Conservation (phyloP, 2,888 invertebrate species). For the Cotesia congregata region DNA sequence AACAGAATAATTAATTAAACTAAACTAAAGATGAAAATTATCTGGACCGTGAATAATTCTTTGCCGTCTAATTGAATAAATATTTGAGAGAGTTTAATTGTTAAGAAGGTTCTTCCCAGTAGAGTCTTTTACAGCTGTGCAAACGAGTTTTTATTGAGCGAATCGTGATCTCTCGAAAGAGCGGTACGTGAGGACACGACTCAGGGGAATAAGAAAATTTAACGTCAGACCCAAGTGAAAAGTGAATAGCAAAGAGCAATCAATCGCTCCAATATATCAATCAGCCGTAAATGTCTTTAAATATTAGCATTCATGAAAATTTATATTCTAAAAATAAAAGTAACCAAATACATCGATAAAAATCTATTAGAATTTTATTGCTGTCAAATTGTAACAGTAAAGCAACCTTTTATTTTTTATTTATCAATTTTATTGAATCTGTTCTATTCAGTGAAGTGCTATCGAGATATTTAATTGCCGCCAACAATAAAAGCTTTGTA, state of each 20-base stretch:
- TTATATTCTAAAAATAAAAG: background rate
- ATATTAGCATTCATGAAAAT: background rate
- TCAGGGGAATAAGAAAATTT: conserved; percentile 11
- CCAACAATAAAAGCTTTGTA: too few species aligned
- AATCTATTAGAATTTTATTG: too few species aligned
- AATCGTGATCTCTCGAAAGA: background rate
- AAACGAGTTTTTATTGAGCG: conserved; percentile 7
- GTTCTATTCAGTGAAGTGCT: too few species aligned
- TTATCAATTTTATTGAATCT: too few species aligned
- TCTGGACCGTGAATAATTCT: background rate
- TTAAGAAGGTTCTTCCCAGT: background rate
- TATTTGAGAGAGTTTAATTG: conserved; percentile 9
- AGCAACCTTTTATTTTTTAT: too few species aligned
- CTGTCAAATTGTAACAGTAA: too few species aligned
- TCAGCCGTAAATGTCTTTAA: conserved; percentile 34
- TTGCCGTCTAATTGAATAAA: background rate
- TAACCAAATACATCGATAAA: background rate
- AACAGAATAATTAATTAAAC: conserved; percentile 14
- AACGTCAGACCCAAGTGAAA: conserved; percentile 8
- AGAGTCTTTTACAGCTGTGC: background rate
- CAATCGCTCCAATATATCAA: conserved; percentile 7
- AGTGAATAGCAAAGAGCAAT: background rate
- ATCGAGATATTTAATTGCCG: too few species aligned
- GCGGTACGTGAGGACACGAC: background rate
- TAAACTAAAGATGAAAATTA: too few species aligned